Evolutionary conservation across 2,113 vertebrate species (phyloP), one percentile per base, ranked within the genome.

Genomic region (Amphilophus citrinellus): DNA sequence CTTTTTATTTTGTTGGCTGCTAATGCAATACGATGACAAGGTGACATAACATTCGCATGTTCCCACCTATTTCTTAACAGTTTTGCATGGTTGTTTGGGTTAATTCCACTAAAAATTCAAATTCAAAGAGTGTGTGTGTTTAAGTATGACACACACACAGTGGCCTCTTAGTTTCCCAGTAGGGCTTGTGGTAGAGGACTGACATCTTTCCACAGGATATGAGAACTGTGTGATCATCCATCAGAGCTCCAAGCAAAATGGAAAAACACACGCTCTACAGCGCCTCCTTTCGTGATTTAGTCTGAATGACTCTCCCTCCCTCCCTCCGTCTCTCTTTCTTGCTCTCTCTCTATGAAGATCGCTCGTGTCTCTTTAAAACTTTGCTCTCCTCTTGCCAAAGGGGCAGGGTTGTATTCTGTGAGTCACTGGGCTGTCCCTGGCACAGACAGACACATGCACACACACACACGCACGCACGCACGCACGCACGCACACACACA

Each of bases 401-500:
- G 94, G 93, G 94, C 91, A 88, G 93, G 95, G 93, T 94, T 96
- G 91, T 92, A 91, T 90, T 92, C 91, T 61, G 86, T 96, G 95
- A 96, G 94, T 96, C 95, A 96, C 95, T 95, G 94, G 95, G 94
- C 94, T 94, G 95, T 96, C 95, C 93, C 95, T 96, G 95, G 96
- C 95, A 95, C 92, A 94, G 91, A 92, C 87, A 89, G 78, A 91
- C 89, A 88, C 86, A 89, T 57, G 35, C 81, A 90, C 91, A 84
- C 77, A 79, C 24, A 24, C 24, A 24, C 24, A 24, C 24, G 1
- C 24, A 24, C 24, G 2, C 82, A 4, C 86, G 87, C 62, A 27
- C 24, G 60, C 76, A 65, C 83, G 77, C 66, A 71, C 85, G 68
- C 79, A 79, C 61, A 81, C 75, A 53, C 88, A 61, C 35, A 73